phyloP scores from a whole-genome alignment of 2,797 vertebrate genomes.

The Crocidura indochinensis region DNA sequence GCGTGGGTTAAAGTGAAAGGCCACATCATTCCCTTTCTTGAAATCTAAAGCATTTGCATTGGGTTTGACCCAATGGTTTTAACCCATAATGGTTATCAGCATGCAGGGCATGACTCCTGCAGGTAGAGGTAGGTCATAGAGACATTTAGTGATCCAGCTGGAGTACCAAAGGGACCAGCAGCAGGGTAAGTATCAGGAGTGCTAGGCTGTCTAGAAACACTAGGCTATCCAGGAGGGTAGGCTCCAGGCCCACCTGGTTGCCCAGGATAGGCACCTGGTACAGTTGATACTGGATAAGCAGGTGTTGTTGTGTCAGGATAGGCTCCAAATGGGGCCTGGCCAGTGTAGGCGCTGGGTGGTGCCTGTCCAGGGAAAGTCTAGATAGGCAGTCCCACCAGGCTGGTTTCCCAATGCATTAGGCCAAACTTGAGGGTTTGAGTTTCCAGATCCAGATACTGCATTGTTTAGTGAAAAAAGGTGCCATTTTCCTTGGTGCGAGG shows the following conservation, averaged over 20 bases:
- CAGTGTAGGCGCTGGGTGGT: background rate
- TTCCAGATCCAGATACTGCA: slow-evolving; percentile 84
- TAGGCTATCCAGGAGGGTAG: slow-evolving; percentile 25
- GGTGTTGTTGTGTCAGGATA: slow-evolving; percentile 39
- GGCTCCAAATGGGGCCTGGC: slow-evolving; percentile 85
- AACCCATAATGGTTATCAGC: slow-evolving; percentile 92
- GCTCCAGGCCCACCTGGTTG: slow-evolving; percentile 81
- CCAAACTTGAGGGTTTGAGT: slow-evolving; percentile 86
- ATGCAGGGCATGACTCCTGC: slow-evolving; percentile 93
- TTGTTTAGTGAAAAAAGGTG: slow-evolving; percentile 76
- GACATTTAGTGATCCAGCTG: slow-evolving; percentile 90
- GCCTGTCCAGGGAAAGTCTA: slow-evolving; percentile 75
- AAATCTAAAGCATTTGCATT: slow-evolving; percentile 91
- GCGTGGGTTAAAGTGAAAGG: slow-evolving; percentile 98
- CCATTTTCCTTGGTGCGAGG: too few species aligned
- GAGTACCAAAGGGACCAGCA: slow-evolving; percentile 43
- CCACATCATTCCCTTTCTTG: slow-evolving; percentile 91
- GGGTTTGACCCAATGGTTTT: slow-evolving; percentile 68
- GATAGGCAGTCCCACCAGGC: slow-evolving; percentile 85
- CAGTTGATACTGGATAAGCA: background rate
- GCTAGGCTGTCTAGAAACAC: background rate
- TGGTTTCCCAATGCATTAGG: slow-evolving; percentile 90
- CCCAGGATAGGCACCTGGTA: slow-evolving; percentile 64
- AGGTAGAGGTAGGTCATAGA: slow-evolving; percentile 93
- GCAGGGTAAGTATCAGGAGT: slow-evolving; percentile 81